Evolutionary conservation across 2,113 vertebrate genomes (phyloP).

Genomic region (Phyllostomus discolor): DNA sequence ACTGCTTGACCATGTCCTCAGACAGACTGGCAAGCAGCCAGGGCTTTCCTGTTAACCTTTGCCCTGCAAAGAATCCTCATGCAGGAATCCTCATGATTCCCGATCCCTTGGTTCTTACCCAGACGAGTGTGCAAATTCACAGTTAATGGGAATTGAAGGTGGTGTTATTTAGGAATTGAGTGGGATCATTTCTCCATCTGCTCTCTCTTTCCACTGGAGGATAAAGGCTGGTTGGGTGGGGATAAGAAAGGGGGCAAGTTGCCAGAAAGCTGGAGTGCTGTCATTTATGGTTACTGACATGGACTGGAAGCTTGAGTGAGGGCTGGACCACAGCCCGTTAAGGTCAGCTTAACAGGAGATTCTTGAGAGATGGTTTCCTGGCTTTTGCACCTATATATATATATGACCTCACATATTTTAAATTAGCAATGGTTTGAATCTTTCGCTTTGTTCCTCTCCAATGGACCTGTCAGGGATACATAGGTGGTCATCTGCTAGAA

Average conservation of each 20-base stretch:
- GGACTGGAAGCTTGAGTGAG: not conserved
- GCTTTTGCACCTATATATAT: not conserved
- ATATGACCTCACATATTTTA: not conserved
- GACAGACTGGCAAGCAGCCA: not conserved
- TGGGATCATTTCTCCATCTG: slow-evolving; percentile 67
- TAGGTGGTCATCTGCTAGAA: not conserved
- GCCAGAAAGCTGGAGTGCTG: slow-evolving; percentile 48
- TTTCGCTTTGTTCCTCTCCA: not conserved
- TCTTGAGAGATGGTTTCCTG: not conserved
- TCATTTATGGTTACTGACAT: slow-evolving; percentile 43
- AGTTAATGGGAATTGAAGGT: slow-evolving; percentile 45
- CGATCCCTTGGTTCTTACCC: slow-evolving; percentile 15
- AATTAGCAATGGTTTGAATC: not conserved
- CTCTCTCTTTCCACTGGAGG: slow-evolving; percentile 49
- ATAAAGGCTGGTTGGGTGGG: slow-evolving; percentile 47
- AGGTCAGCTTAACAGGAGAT: not conserved
- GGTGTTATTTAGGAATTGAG: slow-evolving; percentile 60
- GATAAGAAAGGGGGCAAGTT: not conserved
- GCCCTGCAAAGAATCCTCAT: not conserved
- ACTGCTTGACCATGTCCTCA: not conserved
- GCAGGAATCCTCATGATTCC: not conserved
- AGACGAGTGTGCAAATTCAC: slow-evolving; percentile 36
- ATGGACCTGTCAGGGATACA: not conserved
- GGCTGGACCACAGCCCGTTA: not conserved
- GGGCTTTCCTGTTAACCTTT: not conserved